A percentile compares a stretch with the other conserved stretches of the same genome.
phyloP scores from a whole-genome alignment of 1,140 invertebrate species.

The Homalodisca vitripennis region DNA sequence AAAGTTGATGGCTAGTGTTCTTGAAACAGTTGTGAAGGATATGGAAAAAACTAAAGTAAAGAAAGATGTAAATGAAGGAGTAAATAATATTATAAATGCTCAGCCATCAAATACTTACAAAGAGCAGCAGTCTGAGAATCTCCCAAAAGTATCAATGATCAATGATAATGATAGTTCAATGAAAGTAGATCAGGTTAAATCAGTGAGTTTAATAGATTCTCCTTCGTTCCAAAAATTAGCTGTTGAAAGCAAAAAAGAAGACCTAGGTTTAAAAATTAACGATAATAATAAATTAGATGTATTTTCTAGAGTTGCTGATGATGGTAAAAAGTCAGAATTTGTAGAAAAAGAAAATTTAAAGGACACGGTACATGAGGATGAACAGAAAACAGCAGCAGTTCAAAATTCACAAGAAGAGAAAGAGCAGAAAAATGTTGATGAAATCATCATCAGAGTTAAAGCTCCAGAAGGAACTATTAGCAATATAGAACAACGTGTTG shows the following conservation, averaged over 20 bases:
- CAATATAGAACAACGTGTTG: too few species aligned
- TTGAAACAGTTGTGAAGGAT: neutral
- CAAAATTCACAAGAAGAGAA: neutral
- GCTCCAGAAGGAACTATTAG: slow-evolving; percentile 19
- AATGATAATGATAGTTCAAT: neutral
- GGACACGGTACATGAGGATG: neutral
- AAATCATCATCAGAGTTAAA: slow-evolving; percentile 16
- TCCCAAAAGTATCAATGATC: neutral
- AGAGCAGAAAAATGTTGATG: neutral
- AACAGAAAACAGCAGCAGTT: neutral
- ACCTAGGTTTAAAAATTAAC: neutral
- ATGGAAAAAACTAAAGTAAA: slow-evolving; percentile 21
- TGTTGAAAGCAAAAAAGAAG: too few species aligned
- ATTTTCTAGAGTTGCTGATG: neutral
- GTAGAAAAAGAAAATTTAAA: neutral
- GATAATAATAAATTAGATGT: neutral
- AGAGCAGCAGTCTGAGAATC: neutral
- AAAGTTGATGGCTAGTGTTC: neutral
- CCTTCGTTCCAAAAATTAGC: too few species aligned
- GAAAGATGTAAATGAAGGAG: neutral
- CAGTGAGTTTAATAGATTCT: too few species aligned
- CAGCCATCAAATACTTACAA: neutral
- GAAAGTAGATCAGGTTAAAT: neutral
- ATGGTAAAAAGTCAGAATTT: neutral
- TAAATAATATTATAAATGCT: neutral